Conservation (phyloP, 2,888 invertebrate species). For the Rhingia rostrata region DNA sequence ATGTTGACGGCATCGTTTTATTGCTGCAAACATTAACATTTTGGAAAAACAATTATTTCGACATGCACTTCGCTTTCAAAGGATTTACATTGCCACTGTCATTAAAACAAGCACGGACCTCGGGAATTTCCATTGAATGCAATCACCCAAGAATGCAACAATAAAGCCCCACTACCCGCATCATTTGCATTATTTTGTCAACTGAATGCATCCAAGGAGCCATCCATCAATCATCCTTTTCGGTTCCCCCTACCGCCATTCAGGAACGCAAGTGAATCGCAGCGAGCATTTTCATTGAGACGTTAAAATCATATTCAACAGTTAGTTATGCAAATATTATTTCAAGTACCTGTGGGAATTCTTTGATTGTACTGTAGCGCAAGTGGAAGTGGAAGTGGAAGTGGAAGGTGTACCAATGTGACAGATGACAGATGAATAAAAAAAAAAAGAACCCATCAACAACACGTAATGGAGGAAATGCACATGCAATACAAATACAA, state of each 20-base stretch:
- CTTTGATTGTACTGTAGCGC: conserved; percentile 36
- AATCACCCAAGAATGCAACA: not conserved
- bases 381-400: not conserved
- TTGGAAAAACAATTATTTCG: not conserved
- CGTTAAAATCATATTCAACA: conserved; percentile 70
- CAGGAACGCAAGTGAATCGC: conserved; percentile 26
- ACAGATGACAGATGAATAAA: conserved; percentile 39
- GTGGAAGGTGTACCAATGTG: not conserved
- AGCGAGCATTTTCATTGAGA: conserved; percentile 28
- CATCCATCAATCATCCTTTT: conserved; percentile 13
- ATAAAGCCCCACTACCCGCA: not conserved
- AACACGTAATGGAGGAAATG: conserved; percentile 3
- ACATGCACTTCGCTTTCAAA: not conserved
- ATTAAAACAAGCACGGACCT: not conserved
- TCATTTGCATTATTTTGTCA: conserved; percentile 25
- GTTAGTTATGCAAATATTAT: conserved; percentile 64
- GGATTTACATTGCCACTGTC: not conserved
- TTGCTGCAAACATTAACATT: not conserved
- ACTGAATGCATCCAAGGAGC: conserved; percentile 9
- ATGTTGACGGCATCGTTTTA: not conserved
- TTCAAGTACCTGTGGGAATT: conserved; percentile 59
- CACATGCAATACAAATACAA: conserved; percentile 12
- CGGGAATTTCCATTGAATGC: not conserved
- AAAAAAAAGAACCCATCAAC: not conserved
- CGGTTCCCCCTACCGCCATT: not conserved